Percentiles rank a stretch among this genome's conserved stretches.
phyloP scores from a whole-genome alignment of 2,888 invertebrate genomes.

The Sesia apiformis region DNA sequence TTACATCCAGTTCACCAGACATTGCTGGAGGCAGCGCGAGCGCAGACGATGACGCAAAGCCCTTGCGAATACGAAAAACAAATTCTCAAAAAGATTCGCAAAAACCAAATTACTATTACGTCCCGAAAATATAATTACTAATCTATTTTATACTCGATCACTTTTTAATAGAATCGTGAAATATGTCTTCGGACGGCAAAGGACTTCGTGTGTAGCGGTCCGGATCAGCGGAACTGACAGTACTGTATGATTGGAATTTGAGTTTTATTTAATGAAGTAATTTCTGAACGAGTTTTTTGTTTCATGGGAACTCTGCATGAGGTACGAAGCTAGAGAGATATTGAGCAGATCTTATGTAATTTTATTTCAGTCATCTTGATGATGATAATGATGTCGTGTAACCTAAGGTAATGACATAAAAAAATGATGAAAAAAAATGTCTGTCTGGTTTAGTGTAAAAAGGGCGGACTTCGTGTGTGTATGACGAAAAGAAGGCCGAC shows the following conservation, averaged over 20 bases:
- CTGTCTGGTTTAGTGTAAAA: too few species aligned
- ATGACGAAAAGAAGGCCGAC: too few species aligned
- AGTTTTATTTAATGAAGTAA: background rate
- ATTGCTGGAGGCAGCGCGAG: slow-evolving; percentile 22
- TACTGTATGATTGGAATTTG: background rate
- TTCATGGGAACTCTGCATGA: too few species aligned
- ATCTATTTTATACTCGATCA: slow-evolving; percentile 10
- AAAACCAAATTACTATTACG: slow-evolving; percentile 9
- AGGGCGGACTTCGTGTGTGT: too few species aligned
- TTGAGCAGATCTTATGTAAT: too few species aligned
- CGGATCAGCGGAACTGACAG: background rate
- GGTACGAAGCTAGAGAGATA: too few species aligned
- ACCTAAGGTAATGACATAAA: too few species aligned
- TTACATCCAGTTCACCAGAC: background rate
- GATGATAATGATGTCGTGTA: too few species aligned
- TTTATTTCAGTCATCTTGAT: too few species aligned
- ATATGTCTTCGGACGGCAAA: background rate
- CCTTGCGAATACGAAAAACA: slow-evolving; percentile 17
- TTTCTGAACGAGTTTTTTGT: background rate
- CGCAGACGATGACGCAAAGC: slow-evolving; percentile 63
- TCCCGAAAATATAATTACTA: slow-evolving; percentile 2
- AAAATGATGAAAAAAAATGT: too few species aligned
- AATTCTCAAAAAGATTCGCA: slow-evolving; percentile 9
- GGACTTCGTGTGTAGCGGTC: background rate
- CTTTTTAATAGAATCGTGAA: background rate